phyloP scores from a whole-genome alignment of 2,797 vertebrate genomes.

The Selene dorsalis region DNA sequence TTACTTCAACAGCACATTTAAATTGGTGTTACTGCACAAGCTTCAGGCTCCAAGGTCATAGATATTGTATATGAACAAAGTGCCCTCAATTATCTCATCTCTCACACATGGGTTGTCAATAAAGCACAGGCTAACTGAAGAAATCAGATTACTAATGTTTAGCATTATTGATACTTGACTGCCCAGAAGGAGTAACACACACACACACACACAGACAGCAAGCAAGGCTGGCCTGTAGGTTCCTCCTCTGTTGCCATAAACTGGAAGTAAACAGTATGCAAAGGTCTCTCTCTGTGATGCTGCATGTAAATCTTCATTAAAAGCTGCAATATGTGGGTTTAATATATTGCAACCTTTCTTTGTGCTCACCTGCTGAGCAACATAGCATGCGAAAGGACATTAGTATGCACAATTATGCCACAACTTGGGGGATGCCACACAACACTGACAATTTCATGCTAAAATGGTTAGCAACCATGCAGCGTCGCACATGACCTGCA shows the following conservation, averaged over 20 bases:
- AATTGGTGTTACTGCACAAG: not conserved
- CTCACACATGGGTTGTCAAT: not conserved
- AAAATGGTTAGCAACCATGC: constrained; percentile 35
- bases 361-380: constrained; percentile 17
- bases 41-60: not conserved
- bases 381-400: constrained; percentile 7
- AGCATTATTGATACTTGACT: constrained; percentile 7
- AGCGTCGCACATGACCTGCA: constrained; percentile 22
- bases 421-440: constrained; percentile 24
- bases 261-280: not conserved
- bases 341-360: not conserved
- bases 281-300: not conserved
- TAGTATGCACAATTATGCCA: constrained; percentile 49
- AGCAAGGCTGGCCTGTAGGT: too few species aligned
- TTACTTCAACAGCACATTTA: too few species aligned
- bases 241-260: not conserved
- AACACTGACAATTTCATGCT: constrained; percentile 44
- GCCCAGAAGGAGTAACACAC: not conserved
- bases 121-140: constrained; percentile 1
- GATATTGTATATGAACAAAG: not conserved
- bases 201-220: not conserved
- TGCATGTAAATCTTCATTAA: constrained; percentile 11
- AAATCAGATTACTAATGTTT: constrained; percentile 7
- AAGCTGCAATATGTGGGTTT: not conserved
- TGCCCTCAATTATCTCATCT: not conserved